A percentile compares a stretch with the other conserved stretches of the same genome.
phyloP scores from a whole-genome alignment of 2,113 vertebrate species.

The Shinisaurus crocodilurus region DNA sequence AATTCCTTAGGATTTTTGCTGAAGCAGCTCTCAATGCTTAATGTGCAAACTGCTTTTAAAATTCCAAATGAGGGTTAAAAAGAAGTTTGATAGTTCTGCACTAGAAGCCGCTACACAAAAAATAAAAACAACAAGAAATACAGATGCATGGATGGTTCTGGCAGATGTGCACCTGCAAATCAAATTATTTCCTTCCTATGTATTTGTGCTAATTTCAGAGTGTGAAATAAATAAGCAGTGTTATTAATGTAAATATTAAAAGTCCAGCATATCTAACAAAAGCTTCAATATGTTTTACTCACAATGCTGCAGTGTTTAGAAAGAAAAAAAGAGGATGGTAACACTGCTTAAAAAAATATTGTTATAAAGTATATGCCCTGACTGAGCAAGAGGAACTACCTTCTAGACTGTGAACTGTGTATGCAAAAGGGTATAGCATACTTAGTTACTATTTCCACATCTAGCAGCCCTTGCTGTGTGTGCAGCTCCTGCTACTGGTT shows the following conservation, averaged over 20 bases:
- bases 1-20: background rate
- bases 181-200: background rate
- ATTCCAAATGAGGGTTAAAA: background rate
- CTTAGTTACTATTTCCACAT: background rate
- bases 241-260: slow-evolving; percentile 10
- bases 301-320: slow-evolving; percentile 28
- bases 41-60: background rate
- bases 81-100: background rate
- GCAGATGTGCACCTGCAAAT: background rate
- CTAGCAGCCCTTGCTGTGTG: background rate
- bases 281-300: slow-evolving; percentile 37
- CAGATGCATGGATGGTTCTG: background rate
- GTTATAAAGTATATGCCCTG: background rate
- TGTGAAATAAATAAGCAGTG: background rate
- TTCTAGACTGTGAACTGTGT: background rate
- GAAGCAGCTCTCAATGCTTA: background rate
- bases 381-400: background rate
- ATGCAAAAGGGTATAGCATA: background rate
- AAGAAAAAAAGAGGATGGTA: slow-evolving; percentile 42
- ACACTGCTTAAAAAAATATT: slow-evolving; percentile 2
- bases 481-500: background rate
- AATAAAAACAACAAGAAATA: background rate
- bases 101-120: background rate
- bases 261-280: background rate
- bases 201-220: slow-evolving; percentile 4